Evolutionary conservation across 2,113 vertebrate genomes (phyloP).

Genomic region (Piprites chloris): DNA sequence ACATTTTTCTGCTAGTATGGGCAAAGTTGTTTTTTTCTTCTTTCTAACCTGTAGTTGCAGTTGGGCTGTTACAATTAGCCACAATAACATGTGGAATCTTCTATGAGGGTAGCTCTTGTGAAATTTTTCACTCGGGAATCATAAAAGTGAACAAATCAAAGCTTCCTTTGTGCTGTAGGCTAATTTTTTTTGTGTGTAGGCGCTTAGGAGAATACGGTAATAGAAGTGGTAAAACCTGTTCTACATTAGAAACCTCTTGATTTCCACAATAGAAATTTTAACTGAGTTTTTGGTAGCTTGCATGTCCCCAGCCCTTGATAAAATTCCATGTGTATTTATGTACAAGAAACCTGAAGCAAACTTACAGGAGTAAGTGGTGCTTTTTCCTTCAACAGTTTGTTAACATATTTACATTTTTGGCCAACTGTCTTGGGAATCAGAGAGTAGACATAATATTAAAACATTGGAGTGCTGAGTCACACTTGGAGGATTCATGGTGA

Average conservation of each 20-base stretch:
- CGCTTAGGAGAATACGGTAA: neutral
- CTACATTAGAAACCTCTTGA: neutral
- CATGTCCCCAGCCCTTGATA: neutral
- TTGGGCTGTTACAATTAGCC: neutral
- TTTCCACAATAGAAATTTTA: neutral
- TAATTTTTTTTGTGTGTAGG: neutral
- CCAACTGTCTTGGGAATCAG: neutral
- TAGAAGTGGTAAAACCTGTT: neutral
- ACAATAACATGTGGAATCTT: neutral
- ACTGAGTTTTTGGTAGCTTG: neutral
- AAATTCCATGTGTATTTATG: neutral
- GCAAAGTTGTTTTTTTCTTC: neutral
- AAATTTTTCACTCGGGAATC: neutral
- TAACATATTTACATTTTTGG: neutral
- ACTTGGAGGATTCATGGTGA: neutral
- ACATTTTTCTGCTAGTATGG: neutral
- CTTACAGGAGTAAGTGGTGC: neutral
- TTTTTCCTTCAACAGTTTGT: neutral
- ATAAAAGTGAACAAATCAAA: neutral
- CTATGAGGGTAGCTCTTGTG: neutral
- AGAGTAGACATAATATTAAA: neutral
- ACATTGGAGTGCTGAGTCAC: neutral
- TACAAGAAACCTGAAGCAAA: neutral
- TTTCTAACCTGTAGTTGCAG: neutral
- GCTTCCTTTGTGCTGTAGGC: neutral